Base-by-base conservation (phyloP, 92 coral and sea anemone species). In the Epizoanthus stellaris region DNA sequence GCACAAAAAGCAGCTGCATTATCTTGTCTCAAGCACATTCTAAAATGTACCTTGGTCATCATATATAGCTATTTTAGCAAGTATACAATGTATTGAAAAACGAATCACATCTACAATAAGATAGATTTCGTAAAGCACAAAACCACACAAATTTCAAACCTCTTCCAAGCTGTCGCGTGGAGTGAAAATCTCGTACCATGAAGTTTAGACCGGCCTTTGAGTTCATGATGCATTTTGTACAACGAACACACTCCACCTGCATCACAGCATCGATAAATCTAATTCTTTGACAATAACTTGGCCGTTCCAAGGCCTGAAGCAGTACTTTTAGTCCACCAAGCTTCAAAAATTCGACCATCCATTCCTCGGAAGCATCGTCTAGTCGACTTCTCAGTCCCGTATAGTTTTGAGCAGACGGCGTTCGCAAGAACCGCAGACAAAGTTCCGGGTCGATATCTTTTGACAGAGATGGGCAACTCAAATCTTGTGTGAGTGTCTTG, bases 201-300 rank as follows among this genome's bases (percentile, higher is more conserved):
- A 23, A 85, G 21, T 76, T 59, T 70, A 85, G 25, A 16, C 89
- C 89, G 20, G 84, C 71, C 66, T 66, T 65, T 30, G 89, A 76
- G 70, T 85, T 85, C 89, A 85, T 76, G 45, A 85, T 75, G 61
- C 73, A 65, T 53, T 70, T 79, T 17, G 62, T 67, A 38, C 89
- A 85, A 36, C 73, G 70, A 79, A 85, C 66, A 42, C 89, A 85
- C 58, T 85, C 88, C 5, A 76, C 19, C 34, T 85, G 88, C 63
- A 85, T 65, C 60, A 85, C 77, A 6, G 88, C 69, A 25, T 60
- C 59, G 0, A 67, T 82, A 30, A 85, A 73, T 49, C 77, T 38
- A 7, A 60, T 16, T 77, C 25, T 52, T 67, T 45, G 34, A 34
- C 88, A 54, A 65, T 17, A 17, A 2, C 84, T 57, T 66, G 64